phyloP scores from a whole-genome alignment of 2,888 invertebrate species.

The Cabera pusaria region DNA sequence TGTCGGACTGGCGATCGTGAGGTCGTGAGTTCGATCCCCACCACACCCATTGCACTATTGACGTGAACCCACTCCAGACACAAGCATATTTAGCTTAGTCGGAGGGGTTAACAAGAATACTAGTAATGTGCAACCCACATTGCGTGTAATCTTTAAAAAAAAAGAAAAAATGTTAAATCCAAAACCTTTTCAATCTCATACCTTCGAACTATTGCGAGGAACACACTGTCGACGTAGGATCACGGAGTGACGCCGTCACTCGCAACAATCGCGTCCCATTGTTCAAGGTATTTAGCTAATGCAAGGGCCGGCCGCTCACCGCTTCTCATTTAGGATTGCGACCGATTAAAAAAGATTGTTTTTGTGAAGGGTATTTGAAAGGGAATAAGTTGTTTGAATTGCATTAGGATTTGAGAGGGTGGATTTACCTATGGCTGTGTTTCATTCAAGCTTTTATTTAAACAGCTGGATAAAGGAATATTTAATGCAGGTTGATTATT shows the following conservation, averaged over 20 bases:
- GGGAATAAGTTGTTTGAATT: conserved; percentile 29
- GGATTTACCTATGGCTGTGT: conserved; percentile 17
- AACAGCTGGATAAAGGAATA: not conserved
- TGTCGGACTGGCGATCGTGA: too few relatives aligned
- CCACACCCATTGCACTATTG: too few relatives aligned
- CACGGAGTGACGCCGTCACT: conserved; percentile 57
- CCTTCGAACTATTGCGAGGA: conserved; percentile 40
- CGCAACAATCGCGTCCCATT: conserved; percentile 38
- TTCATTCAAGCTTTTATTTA: not conserved
- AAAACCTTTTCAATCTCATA: conserved; percentile 20
- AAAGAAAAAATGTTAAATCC: too few relatives aligned
- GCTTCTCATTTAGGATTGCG: conserved; percentile 42
- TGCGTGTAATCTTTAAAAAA: too few relatives aligned
- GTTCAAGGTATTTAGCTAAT: conserved; percentile 58
- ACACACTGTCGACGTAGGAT: conserved; percentile 45
- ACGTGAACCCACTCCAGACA: too few relatives aligned
- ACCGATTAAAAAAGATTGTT: conserved; percentile 61
- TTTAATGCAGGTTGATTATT: too few relatives aligned
- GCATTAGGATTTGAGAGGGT: conserved; percentile 23
- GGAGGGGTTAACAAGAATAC: too few relatives aligned
- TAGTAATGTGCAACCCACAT: too few relatives aligned
- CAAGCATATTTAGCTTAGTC: too few relatives aligned
- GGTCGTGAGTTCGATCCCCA: too few relatives aligned
- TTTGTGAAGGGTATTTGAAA: conserved; percentile 33
- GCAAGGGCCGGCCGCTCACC: conserved; percentile 42